Evolutionary conservation across 2,888 invertebrate species (phyloP), one percentile per base, ranked within the genome.

Genomic region (Aleiodes leptofemur): DNA sequence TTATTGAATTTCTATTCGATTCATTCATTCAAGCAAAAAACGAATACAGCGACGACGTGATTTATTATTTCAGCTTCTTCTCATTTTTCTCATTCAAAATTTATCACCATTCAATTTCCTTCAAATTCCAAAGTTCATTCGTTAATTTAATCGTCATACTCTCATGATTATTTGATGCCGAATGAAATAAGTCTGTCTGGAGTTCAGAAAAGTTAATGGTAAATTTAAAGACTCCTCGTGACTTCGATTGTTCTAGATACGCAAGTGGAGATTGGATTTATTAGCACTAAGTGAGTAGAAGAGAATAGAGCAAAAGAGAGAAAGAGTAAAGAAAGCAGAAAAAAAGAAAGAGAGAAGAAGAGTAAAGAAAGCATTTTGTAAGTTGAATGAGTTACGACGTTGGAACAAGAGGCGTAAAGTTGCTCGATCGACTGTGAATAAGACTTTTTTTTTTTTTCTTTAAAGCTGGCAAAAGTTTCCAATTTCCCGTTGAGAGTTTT

Each of bases 321-420:
- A 71, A 55, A 70, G 16, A 56, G 66, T 48, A 43, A 74, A 55
- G 69, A 16, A 55, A 38, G 29, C 48, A 64, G 64, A 68, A 57
- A 57, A 51, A 29, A 50, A 59, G 72, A n/a, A n/a, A 73, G 69
- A 72, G 70, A 51, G 59, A 71, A 55, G 23, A 23, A 57, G 61
- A 74, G 59, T 50, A 66, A 51, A 57, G 70, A 16, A 55, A 38
- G 29, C 48, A 72, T 72, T 66, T 69, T 74, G 34, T 72, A 71
- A 74, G 76, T 73, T 73, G 59, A 75, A 71, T 59, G 72, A 78
- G 72, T 75, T 73, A 76, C 73, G 76, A 72, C 29, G 59, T 29
- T 61, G 23, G 38, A 51, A 50, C 51, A 72, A 72, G 61, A 23
- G 64, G 48, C 61, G 61, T 64, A 72, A 72, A 72, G 72, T 72